A percentile compares a stretch with the other conserved stretches of the same genome.
These are phyloP conservation scores for Chironomus tepperi DNA, from an alignment of 1,140 invertebrate genomes.

Conservation along the genomic window DNA sequence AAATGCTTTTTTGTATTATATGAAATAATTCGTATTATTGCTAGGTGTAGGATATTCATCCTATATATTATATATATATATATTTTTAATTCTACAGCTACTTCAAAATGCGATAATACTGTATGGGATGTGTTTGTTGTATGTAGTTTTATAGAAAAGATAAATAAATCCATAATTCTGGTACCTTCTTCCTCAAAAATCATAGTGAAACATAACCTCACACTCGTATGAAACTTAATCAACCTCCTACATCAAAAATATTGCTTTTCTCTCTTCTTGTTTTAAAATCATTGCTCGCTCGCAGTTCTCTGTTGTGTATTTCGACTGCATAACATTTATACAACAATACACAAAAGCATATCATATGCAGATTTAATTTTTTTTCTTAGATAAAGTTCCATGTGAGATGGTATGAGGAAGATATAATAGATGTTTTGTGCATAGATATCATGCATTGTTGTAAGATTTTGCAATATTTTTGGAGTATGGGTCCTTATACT, in stretches of 20 bases:
- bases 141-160: background rate
- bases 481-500: background rate
- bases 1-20: background rate
- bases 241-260: background rate
- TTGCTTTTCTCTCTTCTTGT: background rate
- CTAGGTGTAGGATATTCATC: conserved; percentile 6
- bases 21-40: conserved; percentile 15
- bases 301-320: background rate
- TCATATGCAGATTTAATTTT: conserved; percentile 13
- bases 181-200: conserved; percentile 17
- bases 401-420: background rate
- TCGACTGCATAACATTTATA: background rate
- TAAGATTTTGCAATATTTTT: background rate
- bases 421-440: background rate
- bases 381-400: background rate
- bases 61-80: background rate
- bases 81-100: background rate
- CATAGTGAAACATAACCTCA: conserved; percentile 24
- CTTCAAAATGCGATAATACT: background rate
- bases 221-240: background rate
- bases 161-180: conserved; percentile 22
- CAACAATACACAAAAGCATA: conserved; percentile 1
- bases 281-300: background rate
- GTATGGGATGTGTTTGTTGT: background rate
- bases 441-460: background rate